phyloP scores from a whole-genome alignment of 2,113 vertebrate species.

The Aegotheles bennettii region DNA sequence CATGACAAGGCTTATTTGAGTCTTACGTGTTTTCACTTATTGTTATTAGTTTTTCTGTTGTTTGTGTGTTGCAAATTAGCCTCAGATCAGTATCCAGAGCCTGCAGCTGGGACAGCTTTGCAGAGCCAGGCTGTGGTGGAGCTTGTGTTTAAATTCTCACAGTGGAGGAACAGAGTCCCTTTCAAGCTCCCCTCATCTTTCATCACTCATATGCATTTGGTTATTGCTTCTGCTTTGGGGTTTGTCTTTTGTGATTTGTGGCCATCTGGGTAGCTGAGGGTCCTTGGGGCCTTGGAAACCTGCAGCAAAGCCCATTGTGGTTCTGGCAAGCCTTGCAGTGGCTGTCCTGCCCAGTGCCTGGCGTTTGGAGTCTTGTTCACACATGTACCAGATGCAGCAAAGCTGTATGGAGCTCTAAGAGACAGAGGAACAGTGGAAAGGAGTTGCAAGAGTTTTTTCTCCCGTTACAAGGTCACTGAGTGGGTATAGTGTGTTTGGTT shows the following conservation, averaged over 20 bases:
- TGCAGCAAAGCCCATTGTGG: accelerated
- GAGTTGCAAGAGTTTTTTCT: background rate
- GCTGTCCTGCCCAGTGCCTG: background rate
- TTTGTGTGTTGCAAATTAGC: background rate
- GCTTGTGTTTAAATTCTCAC: too few relatives aligned
- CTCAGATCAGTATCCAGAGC: background rate
- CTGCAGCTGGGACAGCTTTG: background rate
- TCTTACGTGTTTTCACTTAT: background rate
- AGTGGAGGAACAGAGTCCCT: background rate
- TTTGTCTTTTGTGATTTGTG: background rate
- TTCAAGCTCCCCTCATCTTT: background rate
- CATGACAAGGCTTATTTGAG: background rate
- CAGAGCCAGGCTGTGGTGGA: background rate
- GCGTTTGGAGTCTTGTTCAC: accelerated
- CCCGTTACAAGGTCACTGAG: accelerated
- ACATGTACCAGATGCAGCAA: background rate
- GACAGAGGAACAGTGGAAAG: background rate
- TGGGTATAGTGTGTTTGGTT: background rate
- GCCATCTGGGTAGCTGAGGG: background rate
- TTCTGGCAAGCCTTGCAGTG: background rate
- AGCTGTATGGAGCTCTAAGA: background rate
- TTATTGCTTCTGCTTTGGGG: background rate
- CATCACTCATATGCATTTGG: background rate
- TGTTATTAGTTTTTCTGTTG: background rate
- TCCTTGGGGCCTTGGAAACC: background rate